Evolutionary conservation across 2,113 vertebrate genomes (phyloP).

Genomic region (Procapra przewalskii): DNA sequence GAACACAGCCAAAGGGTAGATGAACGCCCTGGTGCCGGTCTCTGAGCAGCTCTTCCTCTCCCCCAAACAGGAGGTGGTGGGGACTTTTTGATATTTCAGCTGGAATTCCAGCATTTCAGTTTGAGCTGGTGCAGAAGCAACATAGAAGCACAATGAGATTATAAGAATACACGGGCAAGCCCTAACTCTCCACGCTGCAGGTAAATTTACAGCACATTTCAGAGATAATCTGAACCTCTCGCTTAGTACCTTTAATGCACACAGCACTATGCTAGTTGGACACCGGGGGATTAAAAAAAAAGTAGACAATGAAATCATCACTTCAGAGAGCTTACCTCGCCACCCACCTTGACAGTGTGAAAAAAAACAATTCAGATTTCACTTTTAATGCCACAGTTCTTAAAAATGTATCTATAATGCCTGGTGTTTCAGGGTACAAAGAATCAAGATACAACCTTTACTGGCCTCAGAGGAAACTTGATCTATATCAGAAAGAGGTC

Average conservation of each 20-base stretch:
- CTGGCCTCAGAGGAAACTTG: neutral
- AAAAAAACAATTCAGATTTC: constrained; percentile 27
- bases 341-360: neutral
- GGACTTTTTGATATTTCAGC: neutral
- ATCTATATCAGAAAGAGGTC: neutral
- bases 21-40: neutral
- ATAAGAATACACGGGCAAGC: neutral
- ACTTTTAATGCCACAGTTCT: neutral
- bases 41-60: neutral
- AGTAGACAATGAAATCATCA: neutral
- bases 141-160: neutral
- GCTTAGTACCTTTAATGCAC: neutral
- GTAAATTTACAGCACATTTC: neutral
- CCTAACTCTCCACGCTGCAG: neutral
- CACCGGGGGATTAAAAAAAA: neutral
- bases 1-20: neutral
- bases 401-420: neutral
- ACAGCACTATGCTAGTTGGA: neutral
- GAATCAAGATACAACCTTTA: neutral
- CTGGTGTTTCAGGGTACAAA: neutral
- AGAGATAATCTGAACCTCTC: neutral
- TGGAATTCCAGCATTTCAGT: neutral
- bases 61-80: neutral
- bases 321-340: neutral
- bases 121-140: neutral